phyloP scores from a whole-genome alignment of 1,140 invertebrate genomes.

The Drosophila neocordata region DNA sequence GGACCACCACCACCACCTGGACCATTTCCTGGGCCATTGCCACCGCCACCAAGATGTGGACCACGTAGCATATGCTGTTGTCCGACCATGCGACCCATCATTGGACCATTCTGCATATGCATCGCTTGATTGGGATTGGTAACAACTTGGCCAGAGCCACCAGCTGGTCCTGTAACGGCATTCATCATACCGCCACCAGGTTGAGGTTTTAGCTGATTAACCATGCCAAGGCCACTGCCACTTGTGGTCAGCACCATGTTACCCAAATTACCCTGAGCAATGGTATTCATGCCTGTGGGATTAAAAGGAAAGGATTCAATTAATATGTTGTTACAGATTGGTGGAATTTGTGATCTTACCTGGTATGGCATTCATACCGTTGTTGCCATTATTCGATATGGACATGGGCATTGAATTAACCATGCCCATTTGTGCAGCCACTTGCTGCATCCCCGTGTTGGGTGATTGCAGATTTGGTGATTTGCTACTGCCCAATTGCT shows the following conservation, averaged over 20 bases:
- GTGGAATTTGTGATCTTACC: slow-evolving; percentile 79
- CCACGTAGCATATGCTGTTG: slow-evolving; percentile 83
- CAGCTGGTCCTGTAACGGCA: slow-evolving; percentile 68
- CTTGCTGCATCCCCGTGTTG: slow-evolving; percentile 86
- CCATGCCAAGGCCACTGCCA: slow-evolving; percentile 85
- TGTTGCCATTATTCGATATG: slow-evolving; percentile 86
- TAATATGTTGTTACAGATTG: background rate
- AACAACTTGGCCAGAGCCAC: slow-evolving; percentile 51
- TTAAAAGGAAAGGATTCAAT: background rate
- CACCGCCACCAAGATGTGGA: slow-evolving; percentile 64
- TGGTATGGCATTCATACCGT: slow-evolving; percentile 87
- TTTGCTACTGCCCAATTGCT: slow-evolving; percentile 88
- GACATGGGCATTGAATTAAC: slow-evolving; percentile 86
- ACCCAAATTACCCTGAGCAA: slow-evolving; percentile 84
- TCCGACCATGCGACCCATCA: slow-evolving; percentile 86
- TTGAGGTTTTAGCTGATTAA: slow-evolving; percentile 82
- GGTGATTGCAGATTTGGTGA: slow-evolving; percentile 92
- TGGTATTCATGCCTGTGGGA: slow-evolving; percentile 85
- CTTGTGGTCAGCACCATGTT: slow-evolving; percentile 89
- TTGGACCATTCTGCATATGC: slow-evolving; percentile 88
- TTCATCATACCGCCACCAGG: slow-evolving; percentile 83
- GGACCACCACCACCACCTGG: slow-evolving; percentile 71
- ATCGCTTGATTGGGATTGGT: slow-evolving; percentile 82
- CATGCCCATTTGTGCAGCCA: slow-evolving; percentile 84
- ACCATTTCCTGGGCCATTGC: slow-evolving; percentile 49